Evolutionary conservation across 2,888 invertebrate genomes (phyloP), one percentile per base, ranked within the genome.

Genomic region (Pachymerium ferrugineum): DNA sequence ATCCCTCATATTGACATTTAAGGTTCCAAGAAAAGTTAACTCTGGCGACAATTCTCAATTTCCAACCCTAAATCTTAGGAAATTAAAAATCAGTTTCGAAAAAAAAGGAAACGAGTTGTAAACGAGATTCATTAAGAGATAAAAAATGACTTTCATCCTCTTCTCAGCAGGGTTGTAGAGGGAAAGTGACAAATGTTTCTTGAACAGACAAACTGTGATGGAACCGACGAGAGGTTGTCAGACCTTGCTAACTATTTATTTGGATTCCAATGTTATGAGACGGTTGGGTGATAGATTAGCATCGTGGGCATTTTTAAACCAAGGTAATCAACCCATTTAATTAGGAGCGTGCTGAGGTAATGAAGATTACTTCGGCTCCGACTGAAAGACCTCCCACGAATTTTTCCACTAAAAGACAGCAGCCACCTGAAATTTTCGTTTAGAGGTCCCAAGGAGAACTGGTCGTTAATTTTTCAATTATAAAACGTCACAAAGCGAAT

Each of bases 391-490:
- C 62, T 62, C 62, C 62, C 62, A 62, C 62, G 62, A 62, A 62
- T 28, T 14, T 28, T 62, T 62, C 25, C n/a, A 62, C 25, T 62
- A 62, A 62, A 62, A 62, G 62, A 62, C 62, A 62, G 47, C 16
- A 62, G 25, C 62, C 28, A 62, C 28, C 28, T 25, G 62, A 62
- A 62, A 62, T 62, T 62, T 62, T 62, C 22, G 25, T 62, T 22
- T 28, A 28, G 62, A 28, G 28, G 62, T 62, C 62, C 62, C 10
- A n/a, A 47, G n/a, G 62, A 62, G n/a, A 62, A 62, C 62, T 25
- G 62, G 62, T 62, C 62, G 62, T 62, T 62, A 62, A 62, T 62
- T 62, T 62, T 62, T 62, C 62, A 62, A 62, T 62, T 62, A 62
- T 25, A 62, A 62, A 62, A 62, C 28, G 28, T 28, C 62, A 62